Percentiles rank a stretch among this genome's conserved stretches.
Conservation (phyloP, 2,888 invertebrate species). For the Cheilosia scutellata region DNA sequence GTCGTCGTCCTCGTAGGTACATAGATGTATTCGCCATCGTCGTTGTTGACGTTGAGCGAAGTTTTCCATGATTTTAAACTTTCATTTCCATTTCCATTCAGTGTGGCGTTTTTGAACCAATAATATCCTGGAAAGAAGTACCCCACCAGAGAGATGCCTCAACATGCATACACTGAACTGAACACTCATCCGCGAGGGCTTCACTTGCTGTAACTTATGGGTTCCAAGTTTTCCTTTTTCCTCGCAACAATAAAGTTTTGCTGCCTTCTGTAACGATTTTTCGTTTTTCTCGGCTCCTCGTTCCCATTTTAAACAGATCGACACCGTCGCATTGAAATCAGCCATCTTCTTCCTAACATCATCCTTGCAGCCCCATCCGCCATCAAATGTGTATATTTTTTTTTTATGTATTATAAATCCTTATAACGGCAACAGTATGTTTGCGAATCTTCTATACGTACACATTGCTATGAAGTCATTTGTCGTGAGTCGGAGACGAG, state of each 20-base stretch:
- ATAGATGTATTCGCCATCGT: constrained; percentile 24
- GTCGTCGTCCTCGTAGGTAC: constrained; percentile 18
- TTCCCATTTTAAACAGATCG: constrained; percentile 55
- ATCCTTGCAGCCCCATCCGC: constrained; percentile 17
- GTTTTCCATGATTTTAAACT: constrained; percentile 65
- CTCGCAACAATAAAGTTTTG: constrained; percentile 65
- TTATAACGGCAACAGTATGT: constrained; percentile 76
- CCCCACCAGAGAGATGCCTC: not conserved
- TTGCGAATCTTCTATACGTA: constrained; percentile 66
- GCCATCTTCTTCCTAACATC: constrained; percentile 68
- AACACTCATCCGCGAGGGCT: constrained; percentile 9
- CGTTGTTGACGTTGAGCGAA: constrained; percentile 46
- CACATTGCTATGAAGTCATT: constrained; percentile 74
- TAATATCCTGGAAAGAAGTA: constrained; percentile 8
- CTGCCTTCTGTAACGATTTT: constrained; percentile 25
- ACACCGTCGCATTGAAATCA: constrained; percentile 74
- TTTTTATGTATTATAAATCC: constrained; percentile 62
- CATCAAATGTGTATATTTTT: constrained; percentile 13
- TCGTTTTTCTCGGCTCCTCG: constrained; percentile 6
- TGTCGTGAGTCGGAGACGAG: constrained; percentile 36
- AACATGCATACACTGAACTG: constrained; percentile 8
- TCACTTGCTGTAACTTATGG: constrained; percentile 51
- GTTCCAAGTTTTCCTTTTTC: constrained; percentile 65
- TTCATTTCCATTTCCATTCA: constrained; percentile 61
- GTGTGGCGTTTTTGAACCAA: constrained; percentile 25